These are phyloP conservation scores for Diplosoma virens DNA, from an alignment of 23 tunicate species.

Conservation along the genomic window DNA sequence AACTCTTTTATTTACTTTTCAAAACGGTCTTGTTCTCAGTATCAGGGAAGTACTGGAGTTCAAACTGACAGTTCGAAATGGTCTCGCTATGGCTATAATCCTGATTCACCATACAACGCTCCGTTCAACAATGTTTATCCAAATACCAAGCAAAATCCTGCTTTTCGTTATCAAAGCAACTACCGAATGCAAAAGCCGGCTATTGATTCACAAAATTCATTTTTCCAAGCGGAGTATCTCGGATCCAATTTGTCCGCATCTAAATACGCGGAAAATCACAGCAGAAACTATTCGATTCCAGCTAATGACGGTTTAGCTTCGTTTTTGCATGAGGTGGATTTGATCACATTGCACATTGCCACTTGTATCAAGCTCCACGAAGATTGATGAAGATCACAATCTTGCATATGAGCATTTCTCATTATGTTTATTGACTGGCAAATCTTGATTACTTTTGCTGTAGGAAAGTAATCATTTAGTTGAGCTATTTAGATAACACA, in stretches of 20 bases:
- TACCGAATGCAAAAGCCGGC: no score
- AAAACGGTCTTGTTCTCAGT: not conserved
- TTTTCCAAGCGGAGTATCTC: not conserved
- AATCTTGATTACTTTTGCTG: no score
- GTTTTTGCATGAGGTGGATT: not conserved
- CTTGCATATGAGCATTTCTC: no score
- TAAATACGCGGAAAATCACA: not conserved
- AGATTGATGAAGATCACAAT: constrained; percentile 18
- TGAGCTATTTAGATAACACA: no score
- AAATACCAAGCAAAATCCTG: not conserved
- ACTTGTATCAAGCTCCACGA: no score
- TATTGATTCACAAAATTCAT: not conserved
- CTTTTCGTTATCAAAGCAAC: no score
- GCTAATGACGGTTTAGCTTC: not conserved
- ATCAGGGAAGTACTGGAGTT: not conserved
- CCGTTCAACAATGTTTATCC: not conserved
- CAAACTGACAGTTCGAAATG: constrained; percentile 51
- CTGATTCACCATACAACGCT: not conserved
- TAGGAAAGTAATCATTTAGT: no score
- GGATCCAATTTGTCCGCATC: not conserved
- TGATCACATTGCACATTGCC: no score
- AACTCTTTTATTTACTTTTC: no score
- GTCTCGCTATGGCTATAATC: constrained; percentile 55
- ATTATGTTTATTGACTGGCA: no score
- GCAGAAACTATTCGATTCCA: not conserved